Percentiles rank a stretch among this genome's conserved stretches.
phyloP scores from a whole-genome alignment of 1,140 invertebrate genomes.

The Maniola jurtina region DNA sequence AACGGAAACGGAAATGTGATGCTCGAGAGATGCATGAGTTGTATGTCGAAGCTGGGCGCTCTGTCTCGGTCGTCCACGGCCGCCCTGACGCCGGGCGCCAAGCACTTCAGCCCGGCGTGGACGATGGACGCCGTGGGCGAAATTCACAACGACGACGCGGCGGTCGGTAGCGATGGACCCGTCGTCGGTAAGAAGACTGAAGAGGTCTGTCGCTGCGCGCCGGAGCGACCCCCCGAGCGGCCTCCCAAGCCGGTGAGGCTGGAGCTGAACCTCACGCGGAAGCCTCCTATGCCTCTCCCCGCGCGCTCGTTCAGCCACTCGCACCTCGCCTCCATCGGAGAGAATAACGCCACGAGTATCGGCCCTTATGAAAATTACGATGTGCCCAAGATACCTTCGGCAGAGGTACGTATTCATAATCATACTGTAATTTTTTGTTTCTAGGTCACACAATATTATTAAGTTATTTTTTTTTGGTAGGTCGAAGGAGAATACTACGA shows the following conservation, averaged over 20 bases:
- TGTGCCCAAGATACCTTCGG: constrained; percentile 82
- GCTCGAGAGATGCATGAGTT: constrained; percentile 86
- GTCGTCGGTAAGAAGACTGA: constrained; percentile 39
- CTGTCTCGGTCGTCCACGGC: constrained; percentile 80
- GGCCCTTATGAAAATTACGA: constrained; percentile 89
- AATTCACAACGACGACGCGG: constrained; percentile 21
- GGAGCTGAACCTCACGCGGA: constrained; percentile 71
- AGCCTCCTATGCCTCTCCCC: constrained; percentile 64
- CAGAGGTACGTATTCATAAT: constrained; percentile 60
- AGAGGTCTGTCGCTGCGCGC: constrained; percentile 44
- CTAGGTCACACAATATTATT: neutral
- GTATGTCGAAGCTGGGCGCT: constrained; percentile 87
- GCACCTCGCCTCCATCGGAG: constrained; percentile 38
- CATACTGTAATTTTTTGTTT: no score
- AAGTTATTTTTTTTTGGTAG: constrained; percentile 33
- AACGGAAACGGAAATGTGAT: constrained; percentile 61
- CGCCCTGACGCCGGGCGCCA: constrained; percentile 65
- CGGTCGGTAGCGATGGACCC: no score
- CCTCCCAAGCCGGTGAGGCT: constrained; percentile 63
- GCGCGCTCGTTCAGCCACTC: constrained; percentile 45
- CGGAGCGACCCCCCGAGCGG: constrained; percentile 33
- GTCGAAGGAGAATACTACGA: constrained; percentile 83
- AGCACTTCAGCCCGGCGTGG: constrained; percentile 81
- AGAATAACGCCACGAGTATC: constrained; percentile 46
- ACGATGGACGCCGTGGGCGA: constrained; percentile 80